A percentile compares a stretch with the other conserved stretches of the same genome.
Evolutionary conservation across 2,113 vertebrate genomes (phyloP).

Genomic region (Dasyurus viverrinus): DNA sequence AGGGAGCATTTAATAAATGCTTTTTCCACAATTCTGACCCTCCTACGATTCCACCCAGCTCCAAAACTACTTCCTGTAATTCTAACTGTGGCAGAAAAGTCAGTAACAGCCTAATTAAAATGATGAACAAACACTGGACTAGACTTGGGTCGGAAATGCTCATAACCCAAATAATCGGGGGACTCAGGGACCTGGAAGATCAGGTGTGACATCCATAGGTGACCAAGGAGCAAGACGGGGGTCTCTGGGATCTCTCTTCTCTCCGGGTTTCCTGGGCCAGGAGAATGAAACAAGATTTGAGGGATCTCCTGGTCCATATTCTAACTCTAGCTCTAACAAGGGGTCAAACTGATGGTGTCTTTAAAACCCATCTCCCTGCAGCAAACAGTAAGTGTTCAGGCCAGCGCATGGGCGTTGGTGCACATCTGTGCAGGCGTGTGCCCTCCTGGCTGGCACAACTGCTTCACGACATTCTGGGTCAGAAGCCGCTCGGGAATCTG

Average conservation of each 20-base stretch:
- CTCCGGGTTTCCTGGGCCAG: too few species aligned
- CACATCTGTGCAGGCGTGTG: not conserved
- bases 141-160: not conserved
- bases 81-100: not conserved
- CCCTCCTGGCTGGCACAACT: slow-evolving; percentile 25
- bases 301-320: not conserved
- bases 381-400: slow-evolving; percentile 48
- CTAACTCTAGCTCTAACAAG: not conserved
- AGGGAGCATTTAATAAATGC: not conserved
- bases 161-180: too few species aligned
- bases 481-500: not conserved
- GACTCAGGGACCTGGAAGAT: not conserved
- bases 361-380: slow-evolving; percentile 26
- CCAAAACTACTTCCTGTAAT: not conserved
- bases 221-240: not conserved
- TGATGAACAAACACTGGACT: not conserved
- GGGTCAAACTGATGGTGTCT: not conserved
- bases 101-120: not conserved
- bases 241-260: too few species aligned
- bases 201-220: too few species aligned
- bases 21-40: not conserved
- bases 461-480: slow-evolving; percentile 17
- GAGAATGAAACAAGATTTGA: not conserved
- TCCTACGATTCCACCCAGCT: not conserved
- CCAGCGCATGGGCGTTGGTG: not conserved